A percentile compares a stretch with the other conserved stretches of the same genome.
Conservation (phyloP, 2,888 invertebrate species). For the Brachylomia viminalis region DNA sequence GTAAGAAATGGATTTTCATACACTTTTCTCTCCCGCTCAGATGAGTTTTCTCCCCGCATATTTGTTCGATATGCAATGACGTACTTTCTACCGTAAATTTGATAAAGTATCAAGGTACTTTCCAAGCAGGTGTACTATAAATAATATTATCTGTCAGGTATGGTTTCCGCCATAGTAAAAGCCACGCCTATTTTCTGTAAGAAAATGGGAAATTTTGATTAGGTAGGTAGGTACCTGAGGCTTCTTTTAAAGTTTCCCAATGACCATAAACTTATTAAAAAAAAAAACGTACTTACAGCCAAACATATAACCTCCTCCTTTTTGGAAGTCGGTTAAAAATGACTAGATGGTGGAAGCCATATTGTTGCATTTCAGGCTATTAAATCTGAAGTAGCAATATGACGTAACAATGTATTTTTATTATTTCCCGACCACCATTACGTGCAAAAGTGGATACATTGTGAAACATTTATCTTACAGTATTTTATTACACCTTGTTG, state of each 20-base stretch:
- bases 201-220: neutral
- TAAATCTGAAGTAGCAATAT: conserved; percentile 59
- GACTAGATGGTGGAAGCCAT: neutral
- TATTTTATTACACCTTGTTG: conserved; percentile 13
- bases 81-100: too few relatives aligned
- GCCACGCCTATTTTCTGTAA: neutral
- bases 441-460: conserved; percentile 37
- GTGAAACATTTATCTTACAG: conserved; percentile 23
- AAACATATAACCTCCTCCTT: too few relatives aligned
- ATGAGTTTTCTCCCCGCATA: too few relatives aligned
- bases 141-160: neutral
- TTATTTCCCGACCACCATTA: conserved; percentile 28
- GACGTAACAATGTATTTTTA: conserved; percentile 62
- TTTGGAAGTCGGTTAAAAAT: neutral
- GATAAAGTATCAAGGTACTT: too few relatives aligned
- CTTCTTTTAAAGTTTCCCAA: too few relatives aligned
- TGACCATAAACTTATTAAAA: too few relatives aligned
- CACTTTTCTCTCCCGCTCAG: too few relatives aligned
- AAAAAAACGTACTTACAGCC: too few relatives aligned
- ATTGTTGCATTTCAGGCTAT: conserved; percentile 43
- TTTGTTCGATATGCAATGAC: too few relatives aligned
- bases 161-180: neutral
- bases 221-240: neutral
- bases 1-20: too few relatives aligned
- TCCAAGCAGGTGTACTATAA: too few relatives aligned